phyloP scores from a whole-genome alignment of 2,888 invertebrate genomes.

The Melieria picta region DNA sequence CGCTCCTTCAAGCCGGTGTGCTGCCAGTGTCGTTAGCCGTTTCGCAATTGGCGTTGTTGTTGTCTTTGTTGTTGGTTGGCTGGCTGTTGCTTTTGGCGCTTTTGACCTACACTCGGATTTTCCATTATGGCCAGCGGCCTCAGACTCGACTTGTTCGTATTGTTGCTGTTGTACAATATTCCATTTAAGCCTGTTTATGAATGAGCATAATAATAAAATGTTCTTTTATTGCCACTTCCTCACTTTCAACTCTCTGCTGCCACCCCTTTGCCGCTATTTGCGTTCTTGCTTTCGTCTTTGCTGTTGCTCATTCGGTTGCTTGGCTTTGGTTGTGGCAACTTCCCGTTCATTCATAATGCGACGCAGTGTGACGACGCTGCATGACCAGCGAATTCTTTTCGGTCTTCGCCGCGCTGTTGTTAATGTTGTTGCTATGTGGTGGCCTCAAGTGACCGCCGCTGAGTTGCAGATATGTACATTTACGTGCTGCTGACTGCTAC shows the following conservation, averaged over 20 bases:
- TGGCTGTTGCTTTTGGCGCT: slow-evolving; percentile 9
- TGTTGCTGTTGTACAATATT: no score
- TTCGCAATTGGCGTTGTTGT: slow-evolving; percentile 1
- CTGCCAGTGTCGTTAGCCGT: slow-evolving; percentile 2
- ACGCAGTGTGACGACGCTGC: background rate
- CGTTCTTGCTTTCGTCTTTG: no score
- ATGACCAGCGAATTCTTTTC: background rate
- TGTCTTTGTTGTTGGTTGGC: background rate
- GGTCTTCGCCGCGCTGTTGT: background rate
- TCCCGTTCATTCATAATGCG: slow-evolving; percentile 30
- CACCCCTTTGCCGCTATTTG: no score
- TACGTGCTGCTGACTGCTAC: no score
- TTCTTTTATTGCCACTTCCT: no score
- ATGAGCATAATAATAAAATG: no score
- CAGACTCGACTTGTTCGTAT: background rate
- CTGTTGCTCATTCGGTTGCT: no score
- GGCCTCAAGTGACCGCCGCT: background rate
- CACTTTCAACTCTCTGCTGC: no score
- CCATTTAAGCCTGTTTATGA: no score
- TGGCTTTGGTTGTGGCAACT: slow-evolving; percentile 7
- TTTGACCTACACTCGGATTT: slow-evolving; percentile 36
- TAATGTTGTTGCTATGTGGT: background rate
- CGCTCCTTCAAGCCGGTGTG: background rate
- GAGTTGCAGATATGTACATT: no score
- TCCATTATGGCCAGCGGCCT: background rate